Percentiles rank a stretch among this genome's conserved stretches.
Conservation (phyloP, 2,113 vertebrate species). For the Hypanus sabinus region DNA sequence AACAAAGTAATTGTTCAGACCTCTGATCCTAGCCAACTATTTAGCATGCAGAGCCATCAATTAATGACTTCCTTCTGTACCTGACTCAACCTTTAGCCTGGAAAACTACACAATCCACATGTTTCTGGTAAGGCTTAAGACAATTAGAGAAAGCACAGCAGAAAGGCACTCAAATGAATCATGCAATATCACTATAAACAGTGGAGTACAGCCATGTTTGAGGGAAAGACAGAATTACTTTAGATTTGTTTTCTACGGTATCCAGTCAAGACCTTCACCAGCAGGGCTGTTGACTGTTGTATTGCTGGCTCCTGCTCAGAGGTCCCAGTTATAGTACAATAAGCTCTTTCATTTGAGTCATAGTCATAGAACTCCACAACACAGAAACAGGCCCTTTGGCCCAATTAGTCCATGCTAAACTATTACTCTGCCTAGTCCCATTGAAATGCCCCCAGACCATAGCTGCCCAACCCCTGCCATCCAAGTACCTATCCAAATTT, state of each 20-base stretch:
- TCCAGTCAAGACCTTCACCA: not conserved
- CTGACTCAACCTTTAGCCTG: constrained; percentile 8
- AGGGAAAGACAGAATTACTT: not conserved
- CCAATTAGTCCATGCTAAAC: too few species aligned
- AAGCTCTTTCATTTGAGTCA: not conserved
- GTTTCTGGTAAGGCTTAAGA: not conserved
- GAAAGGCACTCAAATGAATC: not conserved
- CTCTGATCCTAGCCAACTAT: constrained; percentile 49
- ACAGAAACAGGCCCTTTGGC: too few species aligned
- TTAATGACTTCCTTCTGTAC: constrained; percentile 50
- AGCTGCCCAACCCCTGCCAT: too few species aligned
- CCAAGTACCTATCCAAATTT: too few species aligned
- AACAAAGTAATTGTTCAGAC: constrained; percentile 55
- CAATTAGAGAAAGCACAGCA: not conserved
- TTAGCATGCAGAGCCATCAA: constrained; percentile 50
- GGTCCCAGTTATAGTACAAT: not conserved
- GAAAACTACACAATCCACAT: not conserved
- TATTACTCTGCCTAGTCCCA: too few species aligned
- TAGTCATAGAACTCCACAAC: too few species aligned
- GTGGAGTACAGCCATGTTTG: not conserved
- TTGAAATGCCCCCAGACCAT: too few species aligned
- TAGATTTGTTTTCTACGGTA: not conserved
- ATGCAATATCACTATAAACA: not conserved
- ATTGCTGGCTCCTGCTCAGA: not conserved
- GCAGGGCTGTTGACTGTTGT: not conserved